A percentile compares a stretch with the other conserved stretches of the same genome.
phyloP scores from a whole-genome alignment of 2,797 vertebrate species.

The Choloepus didactylus region DNA sequence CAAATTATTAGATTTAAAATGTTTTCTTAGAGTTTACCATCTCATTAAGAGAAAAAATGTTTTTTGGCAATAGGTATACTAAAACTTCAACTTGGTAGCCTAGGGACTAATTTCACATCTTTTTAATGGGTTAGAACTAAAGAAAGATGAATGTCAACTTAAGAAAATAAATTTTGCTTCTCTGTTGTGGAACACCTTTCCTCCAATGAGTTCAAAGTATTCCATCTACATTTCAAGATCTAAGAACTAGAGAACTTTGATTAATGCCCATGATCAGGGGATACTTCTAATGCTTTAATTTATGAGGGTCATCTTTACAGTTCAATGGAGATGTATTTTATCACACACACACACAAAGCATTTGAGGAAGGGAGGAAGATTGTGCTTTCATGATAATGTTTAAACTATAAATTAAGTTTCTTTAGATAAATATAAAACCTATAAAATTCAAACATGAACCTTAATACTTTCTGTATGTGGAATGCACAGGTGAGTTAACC shows the following conservation, averaged over 20 bases:
- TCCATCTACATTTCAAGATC: slow-evolving; percentile 34
- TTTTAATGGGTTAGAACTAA: slow-evolving; percentile 56
- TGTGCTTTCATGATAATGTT: slow-evolving; percentile 35
- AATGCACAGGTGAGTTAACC: neutral
- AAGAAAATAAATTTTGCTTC: slow-evolving; percentile 42
- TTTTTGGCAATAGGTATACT: slow-evolving; percentile 53
- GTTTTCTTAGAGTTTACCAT: slow-evolving; percentile 30
- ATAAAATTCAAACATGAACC: neutral
- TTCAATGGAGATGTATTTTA: slow-evolving; percentile 31
- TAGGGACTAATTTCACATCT: slow-evolving; percentile 65
- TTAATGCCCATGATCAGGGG: slow-evolving; percentile 1
- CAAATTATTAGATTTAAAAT: slow-evolving; percentile 66
- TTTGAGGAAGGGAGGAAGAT: slow-evolving; percentile 11
- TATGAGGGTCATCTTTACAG: slow-evolving; percentile 24
- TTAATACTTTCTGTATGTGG: slow-evolving; percentile 22
- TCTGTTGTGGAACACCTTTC: slow-evolving; percentile 48
- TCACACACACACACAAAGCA: neutral
- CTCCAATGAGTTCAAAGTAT: slow-evolving; percentile 39
- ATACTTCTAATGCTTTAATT: neutral
- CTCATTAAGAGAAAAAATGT: slow-evolving; percentile 31
- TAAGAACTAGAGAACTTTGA: slow-evolving; percentile 51
- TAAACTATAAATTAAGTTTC: slow-evolving; percentile 16
- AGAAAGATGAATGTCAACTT: slow-evolving; percentile 50
- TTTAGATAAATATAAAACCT: slow-evolving; percentile 56
- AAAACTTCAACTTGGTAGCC: slow-evolving; percentile 40